These are phyloP conservation scores for Carcharodon carcharias DNA, from an alignment of 2,797 vertebrate genomes.

Conservation along the genomic window DNA sequence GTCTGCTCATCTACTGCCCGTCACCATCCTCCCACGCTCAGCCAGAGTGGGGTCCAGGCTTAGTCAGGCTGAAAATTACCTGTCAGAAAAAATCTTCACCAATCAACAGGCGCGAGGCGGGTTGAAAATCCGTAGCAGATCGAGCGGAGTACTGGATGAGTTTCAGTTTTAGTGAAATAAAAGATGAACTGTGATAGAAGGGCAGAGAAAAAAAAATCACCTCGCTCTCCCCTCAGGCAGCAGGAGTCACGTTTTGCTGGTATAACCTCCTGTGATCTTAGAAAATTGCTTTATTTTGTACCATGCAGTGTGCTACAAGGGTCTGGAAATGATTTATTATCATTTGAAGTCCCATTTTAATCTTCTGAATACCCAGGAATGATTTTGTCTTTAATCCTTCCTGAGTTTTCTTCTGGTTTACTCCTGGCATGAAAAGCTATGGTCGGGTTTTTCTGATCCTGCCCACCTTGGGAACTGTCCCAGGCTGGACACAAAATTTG, in stretches of 20 bases:
- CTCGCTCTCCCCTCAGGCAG: background rate
- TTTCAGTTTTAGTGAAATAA: background rate
- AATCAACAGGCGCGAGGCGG: background rate
- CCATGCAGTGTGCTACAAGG: no score
- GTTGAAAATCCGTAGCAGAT: background rate
- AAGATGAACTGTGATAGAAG: background rate
- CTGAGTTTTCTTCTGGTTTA: background rate
- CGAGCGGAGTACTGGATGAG: background rate
- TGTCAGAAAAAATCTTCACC: conserved; percentile 25
- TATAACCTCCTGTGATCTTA: background rate
- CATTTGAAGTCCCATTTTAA: background rate
- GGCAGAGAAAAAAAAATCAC: background rate
- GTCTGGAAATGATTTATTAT: background rate
- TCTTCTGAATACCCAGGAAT: background rate
- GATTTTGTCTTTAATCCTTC: no score
- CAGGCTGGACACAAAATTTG: no score
- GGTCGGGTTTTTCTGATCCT: no score
- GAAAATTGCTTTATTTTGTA: background rate
- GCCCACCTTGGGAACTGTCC: no score
- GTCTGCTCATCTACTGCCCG: background rate
- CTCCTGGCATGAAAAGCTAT: background rate
- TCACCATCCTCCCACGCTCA: background rate
- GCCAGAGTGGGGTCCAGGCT: background rate
- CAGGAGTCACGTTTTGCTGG: background rate
- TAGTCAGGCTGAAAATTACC: conserved; percentile 30